These are phyloP conservation scores for Syngnathus scovelli DNA, from an alignment of 2,113 vertebrate genomes.

Conservation along the genomic window DNA sequence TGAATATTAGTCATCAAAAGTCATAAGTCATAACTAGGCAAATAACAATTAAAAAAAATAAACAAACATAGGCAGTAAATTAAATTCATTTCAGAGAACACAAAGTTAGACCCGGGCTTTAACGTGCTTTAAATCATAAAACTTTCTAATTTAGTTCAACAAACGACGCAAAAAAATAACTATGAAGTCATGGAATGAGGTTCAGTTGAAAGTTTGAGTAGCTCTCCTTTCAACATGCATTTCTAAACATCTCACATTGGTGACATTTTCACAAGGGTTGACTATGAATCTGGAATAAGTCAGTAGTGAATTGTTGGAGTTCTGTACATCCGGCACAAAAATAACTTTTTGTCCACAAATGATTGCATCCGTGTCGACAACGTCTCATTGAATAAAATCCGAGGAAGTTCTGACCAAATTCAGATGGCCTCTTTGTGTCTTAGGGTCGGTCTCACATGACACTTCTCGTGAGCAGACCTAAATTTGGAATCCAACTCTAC, in stretches of 20 bases:
- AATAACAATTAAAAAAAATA: too few relatives aligned
- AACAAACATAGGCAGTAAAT: background rate
- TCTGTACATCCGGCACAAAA: background rate
- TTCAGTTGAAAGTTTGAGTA: background rate
- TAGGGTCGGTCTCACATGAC: slow-evolving; percentile 5
- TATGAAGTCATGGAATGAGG: background rate
- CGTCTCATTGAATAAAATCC: background rate
- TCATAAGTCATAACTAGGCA: too few relatives aligned
- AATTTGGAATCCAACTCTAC: slow-evolving; percentile 14
- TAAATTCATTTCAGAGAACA: background rate
- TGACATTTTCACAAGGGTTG: background rate
- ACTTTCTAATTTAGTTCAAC: background rate
- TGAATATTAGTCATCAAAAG: too few relatives aligned
- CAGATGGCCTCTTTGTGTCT: background rate
- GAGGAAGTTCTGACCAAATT: background rate
- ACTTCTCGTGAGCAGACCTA: slow-evolving; percentile 19
- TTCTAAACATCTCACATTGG: background rate
- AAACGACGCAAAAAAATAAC: background rate
- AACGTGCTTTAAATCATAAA: background rate
- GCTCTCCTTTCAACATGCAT: background rate
- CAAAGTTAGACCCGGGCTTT: background rate
- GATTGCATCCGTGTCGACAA: background rate
- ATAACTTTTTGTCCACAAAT: background rate
- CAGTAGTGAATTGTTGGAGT: background rate
- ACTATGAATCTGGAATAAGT: background rate